Evolutionary conservation across 2,113 vertebrate species (phyloP).

Genomic region (Mastomys natalensis): DNA sequence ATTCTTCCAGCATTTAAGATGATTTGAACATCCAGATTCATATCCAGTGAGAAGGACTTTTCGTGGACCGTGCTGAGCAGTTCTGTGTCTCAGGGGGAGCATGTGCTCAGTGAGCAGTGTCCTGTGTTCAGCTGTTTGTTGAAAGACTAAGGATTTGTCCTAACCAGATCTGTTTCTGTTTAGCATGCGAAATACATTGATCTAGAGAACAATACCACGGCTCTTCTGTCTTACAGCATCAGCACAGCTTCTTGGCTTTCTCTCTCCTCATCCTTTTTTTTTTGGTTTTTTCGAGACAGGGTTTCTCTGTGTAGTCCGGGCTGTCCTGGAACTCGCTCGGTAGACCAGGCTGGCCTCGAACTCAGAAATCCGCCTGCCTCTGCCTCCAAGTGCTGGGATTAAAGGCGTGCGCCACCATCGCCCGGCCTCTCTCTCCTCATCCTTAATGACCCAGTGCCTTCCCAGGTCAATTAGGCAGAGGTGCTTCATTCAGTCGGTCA

Average conservation of each 20-base stretch:
- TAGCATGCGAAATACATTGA: background rate
- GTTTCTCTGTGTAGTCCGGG: no score
- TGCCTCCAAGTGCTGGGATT: no score
- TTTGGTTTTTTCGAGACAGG: no score
- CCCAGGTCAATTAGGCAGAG: background rate
- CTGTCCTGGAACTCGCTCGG: no score
- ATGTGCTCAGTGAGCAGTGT: background rate
- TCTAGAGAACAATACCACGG: background rate
- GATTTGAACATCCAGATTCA: background rate
- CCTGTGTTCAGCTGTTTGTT: background rate
- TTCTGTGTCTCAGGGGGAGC: background rate
- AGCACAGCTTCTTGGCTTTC: background rate
- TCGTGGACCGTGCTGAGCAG: background rate
- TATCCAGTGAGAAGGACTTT: background rate
- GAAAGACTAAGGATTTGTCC: background rate
- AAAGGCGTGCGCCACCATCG: no score
- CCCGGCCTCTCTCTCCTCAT: background rate
- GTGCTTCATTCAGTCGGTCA: background rate
- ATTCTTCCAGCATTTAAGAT: conserved; percentile 18
- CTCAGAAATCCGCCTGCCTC: no score
- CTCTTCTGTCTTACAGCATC: background rate
- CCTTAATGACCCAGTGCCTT: no score
- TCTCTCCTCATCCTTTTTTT: no score
- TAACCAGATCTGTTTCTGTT: conserved; percentile 25
- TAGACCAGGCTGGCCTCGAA: no score